These are phyloP conservation scores for Gallinago solitaria DNA, from an alignment of 2,797 vertebrate genomes.

Conservation along the genomic window DNA sequence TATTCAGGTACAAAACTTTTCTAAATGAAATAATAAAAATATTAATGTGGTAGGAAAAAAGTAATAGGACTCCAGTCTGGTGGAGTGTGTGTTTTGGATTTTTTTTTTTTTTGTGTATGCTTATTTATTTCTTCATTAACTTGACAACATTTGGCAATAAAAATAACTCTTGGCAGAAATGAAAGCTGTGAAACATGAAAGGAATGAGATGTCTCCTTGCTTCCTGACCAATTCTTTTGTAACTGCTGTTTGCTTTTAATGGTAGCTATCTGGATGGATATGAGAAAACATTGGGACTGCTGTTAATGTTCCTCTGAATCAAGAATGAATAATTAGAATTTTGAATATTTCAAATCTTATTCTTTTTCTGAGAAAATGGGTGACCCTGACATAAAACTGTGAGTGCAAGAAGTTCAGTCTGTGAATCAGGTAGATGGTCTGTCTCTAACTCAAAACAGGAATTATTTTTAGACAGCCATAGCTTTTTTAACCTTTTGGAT, in stretches of 20 bases:
- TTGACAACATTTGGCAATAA: neutral
- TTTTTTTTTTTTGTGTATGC: neutral
- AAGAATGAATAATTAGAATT: neutral
- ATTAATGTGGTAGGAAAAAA: neutral
- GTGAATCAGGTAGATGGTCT: neutral
- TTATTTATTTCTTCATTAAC: neutral
- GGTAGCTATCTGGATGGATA: neutral
- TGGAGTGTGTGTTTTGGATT: neutral
- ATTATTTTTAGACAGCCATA: neutral
- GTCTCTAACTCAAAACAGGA: neutral
- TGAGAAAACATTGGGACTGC: neutral
- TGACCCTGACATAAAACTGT: fast-evolving
- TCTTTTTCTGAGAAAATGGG: neutral
- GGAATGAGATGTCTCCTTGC: neutral
- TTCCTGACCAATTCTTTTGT: neutral
- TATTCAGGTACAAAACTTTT: neutral
- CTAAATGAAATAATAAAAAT: neutral
- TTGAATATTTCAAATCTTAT: neutral
- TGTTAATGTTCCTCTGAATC: neutral
- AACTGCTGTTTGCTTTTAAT: neutral
- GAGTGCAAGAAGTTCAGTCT: neutral
- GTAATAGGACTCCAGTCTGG: neutral
- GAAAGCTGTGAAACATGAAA: neutral
- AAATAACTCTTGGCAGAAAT: neutral
- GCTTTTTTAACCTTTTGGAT: neutral